Percentiles rank a stretch among this genome's conserved stretches.
Conservation (phyloP, 53 echinoderm and acorn worm species). For the Patiria pectinifera region DNA sequence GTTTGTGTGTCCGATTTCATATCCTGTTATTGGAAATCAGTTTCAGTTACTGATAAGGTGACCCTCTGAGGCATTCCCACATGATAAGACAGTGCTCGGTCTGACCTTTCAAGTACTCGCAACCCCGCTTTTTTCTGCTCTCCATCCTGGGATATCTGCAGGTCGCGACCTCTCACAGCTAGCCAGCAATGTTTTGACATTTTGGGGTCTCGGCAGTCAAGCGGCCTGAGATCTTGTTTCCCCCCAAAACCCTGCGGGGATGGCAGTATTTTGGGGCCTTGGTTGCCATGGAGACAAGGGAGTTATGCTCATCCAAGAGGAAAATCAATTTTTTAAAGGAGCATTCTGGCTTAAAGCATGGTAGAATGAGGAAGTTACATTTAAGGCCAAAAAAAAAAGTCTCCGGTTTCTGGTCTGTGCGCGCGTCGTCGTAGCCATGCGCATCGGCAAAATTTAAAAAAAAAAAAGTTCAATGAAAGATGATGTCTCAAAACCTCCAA, state of each 20-base stretch:
- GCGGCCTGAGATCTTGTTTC: too few species aligned
- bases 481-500: too few species aligned
- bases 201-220: not conserved
- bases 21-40: too few species aligned
- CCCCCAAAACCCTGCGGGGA: not conserved
- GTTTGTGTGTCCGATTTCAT: not conserved
- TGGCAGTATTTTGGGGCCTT: not conserved
- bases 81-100: not conserved
- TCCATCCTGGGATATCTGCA: not conserved
- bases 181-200: constrained; percentile 26
- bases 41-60: too few species aligned
- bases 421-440: too few species aligned
- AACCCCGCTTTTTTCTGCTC: not conserved
- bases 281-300: not conserved
- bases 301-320: not conserved
- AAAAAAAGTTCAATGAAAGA: too few species aligned
- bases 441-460: too few species aligned
- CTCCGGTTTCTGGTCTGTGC: too few species aligned
- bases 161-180: constrained; percentile 26
- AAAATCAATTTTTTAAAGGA: not conserved
- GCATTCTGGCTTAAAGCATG: too few species aligned
- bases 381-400: too few species aligned
- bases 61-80: not conserved
- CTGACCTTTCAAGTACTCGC: not conserved
- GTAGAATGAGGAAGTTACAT: too few species aligned